Percentiles rank a stretch among this genome's conserved stretches.
Evolutionary conservation across 1,140 invertebrate species (phyloP).

Genomic region (Caerostris extrusa): DNA sequence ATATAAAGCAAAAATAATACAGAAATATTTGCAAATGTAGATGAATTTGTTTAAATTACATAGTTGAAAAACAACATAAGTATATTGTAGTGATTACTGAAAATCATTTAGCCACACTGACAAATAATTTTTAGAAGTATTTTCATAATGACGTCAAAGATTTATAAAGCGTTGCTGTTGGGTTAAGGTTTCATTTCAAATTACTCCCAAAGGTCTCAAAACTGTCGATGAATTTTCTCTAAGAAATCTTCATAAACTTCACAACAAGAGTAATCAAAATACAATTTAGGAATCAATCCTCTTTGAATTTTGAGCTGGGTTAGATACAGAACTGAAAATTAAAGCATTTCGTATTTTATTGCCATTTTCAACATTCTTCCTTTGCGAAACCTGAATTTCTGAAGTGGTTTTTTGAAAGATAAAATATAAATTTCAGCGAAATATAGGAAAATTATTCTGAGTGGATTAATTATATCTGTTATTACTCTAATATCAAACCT

Average conservation of each 20-base stretch:
- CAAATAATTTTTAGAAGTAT: neutral
- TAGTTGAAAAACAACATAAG: neutral
- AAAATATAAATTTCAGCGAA: neutral
- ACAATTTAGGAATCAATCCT: neutral
- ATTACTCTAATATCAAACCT: no score
- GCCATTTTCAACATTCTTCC: neutral
- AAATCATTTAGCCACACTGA: neutral
- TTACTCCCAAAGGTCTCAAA: neutral
- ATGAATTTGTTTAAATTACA: neutral
- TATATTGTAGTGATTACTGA: neutral
- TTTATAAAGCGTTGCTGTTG: neutral
- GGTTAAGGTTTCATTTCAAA: neutral
- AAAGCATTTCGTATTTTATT: conserved; percentile 15
- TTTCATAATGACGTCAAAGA: neutral
- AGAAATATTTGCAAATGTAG: no score
- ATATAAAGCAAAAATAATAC: no score
- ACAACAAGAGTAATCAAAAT: neutral
- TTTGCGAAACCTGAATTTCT: neutral
- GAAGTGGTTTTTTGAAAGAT: neutral
- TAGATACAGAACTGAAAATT: neutral
- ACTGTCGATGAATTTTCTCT: neutral
- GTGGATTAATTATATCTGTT: no score
- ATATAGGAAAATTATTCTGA: no score
- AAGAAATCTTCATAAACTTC: neutral
- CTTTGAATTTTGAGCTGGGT: neutral